Conservation (phyloP, 2,797 vertebrate genomes). For the Leontopithecus rosalia region DNA sequence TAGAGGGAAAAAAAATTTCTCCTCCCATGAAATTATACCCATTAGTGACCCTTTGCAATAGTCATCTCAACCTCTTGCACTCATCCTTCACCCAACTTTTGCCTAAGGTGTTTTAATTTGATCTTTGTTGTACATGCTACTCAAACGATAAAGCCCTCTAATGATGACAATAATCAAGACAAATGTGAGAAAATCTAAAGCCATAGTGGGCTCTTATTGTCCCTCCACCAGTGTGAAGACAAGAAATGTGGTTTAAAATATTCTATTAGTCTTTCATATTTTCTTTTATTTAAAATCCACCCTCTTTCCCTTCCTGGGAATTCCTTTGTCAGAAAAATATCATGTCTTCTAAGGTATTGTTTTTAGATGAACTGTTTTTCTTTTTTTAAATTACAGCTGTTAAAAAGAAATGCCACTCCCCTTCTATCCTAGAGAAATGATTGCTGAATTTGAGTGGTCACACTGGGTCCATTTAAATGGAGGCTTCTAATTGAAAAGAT, state of each 20-base stretch:
- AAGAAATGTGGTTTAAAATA: conserved; percentile 12
- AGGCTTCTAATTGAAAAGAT: background rate
- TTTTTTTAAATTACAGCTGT: background rate
- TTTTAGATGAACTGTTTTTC: conserved; percentile 37
- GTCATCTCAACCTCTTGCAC: background rate
- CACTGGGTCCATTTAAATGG: background rate
- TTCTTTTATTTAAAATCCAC: conserved; percentile 42
- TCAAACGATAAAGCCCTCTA: conserved; percentile 9
- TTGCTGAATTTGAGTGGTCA: background rate
- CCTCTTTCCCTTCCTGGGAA: background rate
- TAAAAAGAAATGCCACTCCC: background rate
- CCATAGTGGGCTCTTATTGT: background rate
- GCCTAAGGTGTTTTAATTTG: conserved; percentile 48
- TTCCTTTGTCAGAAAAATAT: conserved; percentile 16
- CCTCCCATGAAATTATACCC: background rate
- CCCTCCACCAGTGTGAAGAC: background rate
- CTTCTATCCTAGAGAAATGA: background rate
- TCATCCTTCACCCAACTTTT: background rate
- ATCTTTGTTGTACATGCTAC: conserved; percentile 32
- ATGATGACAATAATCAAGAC: conserved; percentile 18
- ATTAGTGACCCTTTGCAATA: background rate
- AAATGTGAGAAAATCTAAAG: conserved; percentile 29
- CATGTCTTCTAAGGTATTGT: background rate
- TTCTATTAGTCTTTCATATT: background rate
- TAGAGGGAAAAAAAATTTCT: background rate